These are phyloP conservation scores for Drosophila littoralis DNA, from an alignment of 1,140 invertebrate species.

Conservation along the genomic window DNA sequence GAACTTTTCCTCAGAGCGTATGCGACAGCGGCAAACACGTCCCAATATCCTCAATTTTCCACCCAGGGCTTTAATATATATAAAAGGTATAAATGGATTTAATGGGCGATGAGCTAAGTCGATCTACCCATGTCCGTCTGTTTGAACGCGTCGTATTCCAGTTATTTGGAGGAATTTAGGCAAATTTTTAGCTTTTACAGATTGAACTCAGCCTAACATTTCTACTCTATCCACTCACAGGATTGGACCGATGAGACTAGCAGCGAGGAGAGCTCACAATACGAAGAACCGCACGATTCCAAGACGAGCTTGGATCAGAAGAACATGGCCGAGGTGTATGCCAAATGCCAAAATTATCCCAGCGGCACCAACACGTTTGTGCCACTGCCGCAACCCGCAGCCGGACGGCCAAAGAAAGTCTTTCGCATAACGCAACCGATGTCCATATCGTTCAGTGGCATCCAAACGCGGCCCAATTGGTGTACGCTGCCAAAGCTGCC, in stretches of 20 bases:
- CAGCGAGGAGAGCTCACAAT: not conserved
- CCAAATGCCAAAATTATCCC: slow-evolving; percentile 5
- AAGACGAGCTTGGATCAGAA: slow-evolving; percentile 2
- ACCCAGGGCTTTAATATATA: too few relatives aligned
- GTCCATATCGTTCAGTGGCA: not conserved
- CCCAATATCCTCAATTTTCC: too few relatives aligned
- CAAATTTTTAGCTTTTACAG: not conserved
- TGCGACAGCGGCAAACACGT: too few relatives aligned
- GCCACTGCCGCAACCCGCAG: not conserved
- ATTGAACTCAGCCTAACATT: too few relatives aligned
- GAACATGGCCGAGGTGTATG: slow-evolving; percentile 32
- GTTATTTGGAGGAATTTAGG: too few relatives aligned
- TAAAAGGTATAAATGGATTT: too few relatives aligned
- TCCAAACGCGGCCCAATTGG: not conserved
- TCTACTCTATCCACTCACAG: slow-evolving; percentile 9
- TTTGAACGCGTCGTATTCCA: not conserved
- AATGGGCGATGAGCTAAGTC: too few relatives aligned
- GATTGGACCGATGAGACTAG: slow-evolving; percentile 48
- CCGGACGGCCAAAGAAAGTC: not conserved
- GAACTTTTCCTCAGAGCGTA: too few relatives aligned
- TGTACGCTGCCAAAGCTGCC: slow-evolving; percentile 14
- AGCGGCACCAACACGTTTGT: slow-evolving; percentile 11
- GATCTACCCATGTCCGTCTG: too few relatives aligned
- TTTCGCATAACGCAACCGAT: slow-evolving; percentile 21
- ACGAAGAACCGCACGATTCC: not conserved